Base-by-base conservation (phyloP, 2,888 invertebrate genomes). In the Hedya salicella region DNA sequence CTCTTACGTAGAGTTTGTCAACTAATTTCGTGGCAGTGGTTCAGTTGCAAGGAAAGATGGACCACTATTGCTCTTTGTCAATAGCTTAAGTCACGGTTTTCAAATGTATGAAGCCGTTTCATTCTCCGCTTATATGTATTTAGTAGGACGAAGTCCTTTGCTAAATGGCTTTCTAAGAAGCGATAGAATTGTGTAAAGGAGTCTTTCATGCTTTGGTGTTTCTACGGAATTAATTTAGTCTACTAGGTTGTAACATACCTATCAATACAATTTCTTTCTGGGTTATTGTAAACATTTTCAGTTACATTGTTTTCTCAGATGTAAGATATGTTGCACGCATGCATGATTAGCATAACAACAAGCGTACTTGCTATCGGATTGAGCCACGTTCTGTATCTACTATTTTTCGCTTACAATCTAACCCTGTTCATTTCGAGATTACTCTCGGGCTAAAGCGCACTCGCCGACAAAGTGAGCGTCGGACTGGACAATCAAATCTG, bases 401-500 rank as follows among this genome's bases (percentile, higher is more conserved):
- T 48, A 21, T 48, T 48, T 48, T 48, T 21, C 19, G 13, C 21
- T 48, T 17, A 13, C 48, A 13, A 19, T 48, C 19, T n/a, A 48
- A 48, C 46, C 46, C 21, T 21, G 42, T 42, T 25, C 56, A 44
- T 57, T 44, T 57, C 57, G 44, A 57, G 57, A 57, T 57, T 57
- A 57, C 32, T 8, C 57, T n/a, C 42, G 30, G 21, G 48, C 19
- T 17, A 6, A 9, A 36, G 36, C 36, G 13, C 25, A 25, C 69
- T 68, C 71, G 80, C 82, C 86, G 85, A 87, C 88, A 88, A 89
- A 88, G 87, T 80, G 80, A 79, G 81, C 80, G 83, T 81, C 81
- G 79, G 77, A 75, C 74, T 78, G 77, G 78, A 88, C 88, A 86
- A 86, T 89, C 83, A 82, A 85, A 88, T 89, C 84, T 82, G 81